A percentile compares a stretch with the other conserved stretches of the same genome.
phyloP scores from a whole-genome alignment of 2,888 invertebrate species.

The Leptopilina drosophilae region DNA sequence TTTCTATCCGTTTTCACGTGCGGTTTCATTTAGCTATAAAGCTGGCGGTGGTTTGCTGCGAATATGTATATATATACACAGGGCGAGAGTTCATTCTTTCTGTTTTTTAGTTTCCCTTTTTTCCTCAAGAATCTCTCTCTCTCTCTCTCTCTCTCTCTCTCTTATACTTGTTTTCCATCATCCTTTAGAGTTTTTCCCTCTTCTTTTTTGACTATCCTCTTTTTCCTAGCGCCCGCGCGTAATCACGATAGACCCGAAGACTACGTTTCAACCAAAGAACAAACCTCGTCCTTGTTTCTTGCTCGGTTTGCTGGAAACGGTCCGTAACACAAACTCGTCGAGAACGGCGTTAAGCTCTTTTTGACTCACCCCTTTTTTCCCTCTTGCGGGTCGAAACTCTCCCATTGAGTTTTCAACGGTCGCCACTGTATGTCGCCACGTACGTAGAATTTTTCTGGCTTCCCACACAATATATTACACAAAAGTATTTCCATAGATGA shows the following conservation, averaged over 20 bases:
- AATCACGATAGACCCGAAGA: conserved; percentile 57
- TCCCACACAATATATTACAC: conserved; percentile 50
- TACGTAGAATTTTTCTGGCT: conserved; percentile 53
- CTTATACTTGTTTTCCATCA: conserved; percentile 46
- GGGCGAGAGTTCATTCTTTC: conserved; percentile 54
- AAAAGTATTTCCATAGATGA: conserved; percentile 47
- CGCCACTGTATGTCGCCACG: conserved; percentile 34
- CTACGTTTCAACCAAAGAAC: conserved; percentile 55
- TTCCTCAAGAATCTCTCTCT: conserved; percentile 18
- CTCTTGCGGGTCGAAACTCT: conserved; percentile 37
- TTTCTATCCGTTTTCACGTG: conserved; percentile 70
- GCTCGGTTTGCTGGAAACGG: conserved; percentile 54
- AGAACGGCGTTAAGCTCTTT: conserved; percentile 45
- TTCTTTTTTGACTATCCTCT: conserved; percentile 46
- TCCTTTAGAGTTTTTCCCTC: conserved; percentile 51
- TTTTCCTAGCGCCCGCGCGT: conserved; percentile 45
- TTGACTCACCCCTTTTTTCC: conserved; percentile 38
- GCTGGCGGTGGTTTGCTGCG: conserved; percentile 59
- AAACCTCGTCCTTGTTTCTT: conserved; percentile 54
- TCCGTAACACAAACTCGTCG: conserved; percentile 44
- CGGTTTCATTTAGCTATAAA: conserved; percentile 71
- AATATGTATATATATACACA: conserved; percentile 45
- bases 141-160: conserved; percentile 38
- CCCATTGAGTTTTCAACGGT: conserved; percentile 45
- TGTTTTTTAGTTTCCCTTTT: conserved; percentile 46